phyloP scores from a whole-genome alignment of 2,113 vertebrate species.

The Otus sunia region DNA sequence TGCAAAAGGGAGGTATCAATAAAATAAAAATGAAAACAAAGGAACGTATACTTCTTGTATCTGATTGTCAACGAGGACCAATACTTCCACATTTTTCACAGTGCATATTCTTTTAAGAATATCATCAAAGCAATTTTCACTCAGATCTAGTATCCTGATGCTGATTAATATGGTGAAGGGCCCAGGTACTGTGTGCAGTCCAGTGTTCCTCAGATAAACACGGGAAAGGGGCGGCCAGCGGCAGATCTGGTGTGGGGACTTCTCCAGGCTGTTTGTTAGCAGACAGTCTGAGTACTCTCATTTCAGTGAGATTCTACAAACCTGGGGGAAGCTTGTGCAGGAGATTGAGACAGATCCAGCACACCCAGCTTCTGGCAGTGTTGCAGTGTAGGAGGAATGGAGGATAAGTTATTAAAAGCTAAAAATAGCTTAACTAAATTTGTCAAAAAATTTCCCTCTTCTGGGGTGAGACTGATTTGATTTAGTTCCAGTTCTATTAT shows the following conservation, averaged over 20 bases:
- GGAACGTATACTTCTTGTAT: conserved; percentile 54
- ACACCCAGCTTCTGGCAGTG: conserved; percentile 25
- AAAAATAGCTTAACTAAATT: conserved; percentile 65
- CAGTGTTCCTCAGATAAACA: not conserved
- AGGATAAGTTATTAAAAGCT: conserved; percentile 46
- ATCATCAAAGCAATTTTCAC: conserved; percentile 54
- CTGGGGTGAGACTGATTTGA: conserved; percentile 40
- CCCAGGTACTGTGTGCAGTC: not conserved
- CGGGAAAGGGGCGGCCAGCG: not conserved
- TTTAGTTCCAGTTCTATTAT: conserved; percentile 70
- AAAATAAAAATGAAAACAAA: not conserved
- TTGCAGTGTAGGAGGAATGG: conserved; percentile 45
- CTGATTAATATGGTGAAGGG: conserved; percentile 8
- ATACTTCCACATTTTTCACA: conserved; percentile 53
- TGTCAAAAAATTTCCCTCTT: conserved; percentile 33
- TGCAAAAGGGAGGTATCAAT: not conserved
- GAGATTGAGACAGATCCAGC: conserved; percentile 55
- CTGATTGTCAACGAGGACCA: conserved; percentile 67
- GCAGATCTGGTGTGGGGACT: conserved; percentile 31
- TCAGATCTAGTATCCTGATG: conserved; percentile 40
- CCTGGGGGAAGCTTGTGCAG: not conserved
- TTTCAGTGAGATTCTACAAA: not conserved
- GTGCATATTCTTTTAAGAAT: conserved; percentile 16
- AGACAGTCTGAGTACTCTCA: conserved; percentile 26
- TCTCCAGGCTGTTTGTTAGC: conserved; percentile 39